Evolutionary conservation across 1,140 invertebrate genomes (phyloP), one percentile per base, ranked within the genome.

Genomic region (Drosophila albomicans): DNA sequence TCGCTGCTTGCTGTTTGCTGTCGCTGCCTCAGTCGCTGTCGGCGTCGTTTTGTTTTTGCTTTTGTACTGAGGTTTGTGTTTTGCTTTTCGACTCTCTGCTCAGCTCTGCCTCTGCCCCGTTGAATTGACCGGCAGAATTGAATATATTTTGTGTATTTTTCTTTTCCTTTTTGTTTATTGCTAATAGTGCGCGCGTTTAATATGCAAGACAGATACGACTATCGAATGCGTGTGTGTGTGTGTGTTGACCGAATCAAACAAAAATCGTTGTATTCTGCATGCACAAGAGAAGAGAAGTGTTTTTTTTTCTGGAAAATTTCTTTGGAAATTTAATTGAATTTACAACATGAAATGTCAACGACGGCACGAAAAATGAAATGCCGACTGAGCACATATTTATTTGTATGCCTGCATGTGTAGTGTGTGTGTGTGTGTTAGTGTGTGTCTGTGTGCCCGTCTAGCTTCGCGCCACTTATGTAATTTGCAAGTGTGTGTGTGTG

Each of bases 141-240:
- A 75, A 49, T 75, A 46, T 45, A 38, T 25, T 25, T 25, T 25
- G 20, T 25, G 4, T 25, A 20, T 20, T 20, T 20, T 43, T 51
- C 8, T 64, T 52, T 64, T 16, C 20, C 20, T 25, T 28, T 48
- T 28, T 46, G 7, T 68, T 63, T 63, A 61, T 67, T 35, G 49
- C 61, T 59, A 58, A 48, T 57, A 38, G 8, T 59, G 15, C 20
- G 20, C 20, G 4, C n/a, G 15, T 35, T 64, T 79, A 75, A 63
- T 79, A 88, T 88, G 77, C 77, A 78, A 88, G 80, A 61, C 61
- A 64, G 57, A 52, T 43, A 38, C 20, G 35, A 51, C 38, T 38
- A 43, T n/a, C 11, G 56, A 20, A 10, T 28, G 56, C 8, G 41
- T 38, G n/a, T 54, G 49, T 72, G 67, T 45, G 28, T 32, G 51